Conservation (phyloP, 2,888 invertebrate genomes). For the Iphiclides podalirius region DNA sequence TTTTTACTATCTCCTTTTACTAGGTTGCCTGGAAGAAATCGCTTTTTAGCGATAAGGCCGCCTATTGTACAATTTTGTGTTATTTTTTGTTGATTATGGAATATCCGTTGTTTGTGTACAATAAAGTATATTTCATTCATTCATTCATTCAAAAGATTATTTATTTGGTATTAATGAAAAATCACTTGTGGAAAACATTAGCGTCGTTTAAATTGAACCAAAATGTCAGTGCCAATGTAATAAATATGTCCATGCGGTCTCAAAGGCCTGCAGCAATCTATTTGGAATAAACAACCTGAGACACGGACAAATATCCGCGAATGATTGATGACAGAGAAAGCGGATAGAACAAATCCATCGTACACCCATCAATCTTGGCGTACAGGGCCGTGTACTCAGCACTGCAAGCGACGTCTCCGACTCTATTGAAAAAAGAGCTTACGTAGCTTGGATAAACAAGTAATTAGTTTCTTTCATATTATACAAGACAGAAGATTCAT, state of each 20-base stretch:
- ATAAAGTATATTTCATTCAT: no score
- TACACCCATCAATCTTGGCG: slow-evolving; percentile 72
- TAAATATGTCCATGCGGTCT: slow-evolving; percentile 60
- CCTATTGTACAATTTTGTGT: no score
- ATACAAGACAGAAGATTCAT: slow-evolving; percentile 48
- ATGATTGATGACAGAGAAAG: slow-evolving; percentile 76
- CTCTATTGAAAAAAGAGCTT: slow-evolving; percentile 78
- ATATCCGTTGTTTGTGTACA: no score
- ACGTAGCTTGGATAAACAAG: slow-evolving; percentile 75
- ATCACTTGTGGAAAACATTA: no score
- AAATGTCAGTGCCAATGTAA: slow-evolving; percentile 57
- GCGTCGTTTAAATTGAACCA: slow-evolving; percentile 16
- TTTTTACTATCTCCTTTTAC: no score
- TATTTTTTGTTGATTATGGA: no score
- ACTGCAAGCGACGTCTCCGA: slow-evolving; percentile 65
- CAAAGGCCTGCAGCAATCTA: slow-evolving; percentile 68
- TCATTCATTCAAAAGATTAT: no score
- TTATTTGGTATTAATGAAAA: no score
- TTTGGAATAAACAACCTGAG: slow-evolving; percentile 76
- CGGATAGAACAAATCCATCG: slow-evolving; percentile 79
- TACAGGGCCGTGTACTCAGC: slow-evolving; percentile 38
- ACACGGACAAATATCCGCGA: slow-evolving; percentile 78
- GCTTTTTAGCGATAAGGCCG: no score
- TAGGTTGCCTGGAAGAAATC: no score
- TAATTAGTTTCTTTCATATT: slow-evolving; percentile 68